A percentile compares a stretch with the other conserved stretches of the same genome.
Evolutionary conservation across 2,888 invertebrate species (phyloP).

Genomic region (Spodoptera picta): DNA sequence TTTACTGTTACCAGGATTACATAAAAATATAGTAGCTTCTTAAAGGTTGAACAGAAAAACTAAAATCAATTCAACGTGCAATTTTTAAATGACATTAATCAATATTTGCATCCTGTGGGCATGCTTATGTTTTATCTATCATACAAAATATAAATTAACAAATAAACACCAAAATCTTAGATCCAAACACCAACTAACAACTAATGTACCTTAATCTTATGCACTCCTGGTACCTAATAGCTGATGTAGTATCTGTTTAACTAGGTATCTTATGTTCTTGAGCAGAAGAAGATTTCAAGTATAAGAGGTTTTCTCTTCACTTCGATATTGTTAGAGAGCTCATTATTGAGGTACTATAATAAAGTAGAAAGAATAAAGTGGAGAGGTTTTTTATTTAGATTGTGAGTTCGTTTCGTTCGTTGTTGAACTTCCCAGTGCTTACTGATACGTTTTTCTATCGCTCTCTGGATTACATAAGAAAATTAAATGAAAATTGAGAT

Average conservation of each 20-base stretch:
- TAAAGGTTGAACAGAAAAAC: too few species aligned
- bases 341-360: conserved; percentile 18
- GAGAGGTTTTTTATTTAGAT: conserved; percentile 25
- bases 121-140: too few species aligned
- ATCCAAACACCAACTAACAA: too few species aligned
- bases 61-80: too few species aligned
- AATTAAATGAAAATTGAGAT: conserved; percentile 11
- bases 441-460: conserved; percentile 5
- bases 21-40: too few species aligned
- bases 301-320: conserved; percentile 1
- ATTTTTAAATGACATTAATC: too few species aligned
- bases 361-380: conserved; percentile 19
- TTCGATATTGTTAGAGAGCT: conserved; percentile 35
- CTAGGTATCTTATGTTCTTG: conserved; percentile 1
- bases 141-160: too few species aligned
- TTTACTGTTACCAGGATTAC: too few species aligned
- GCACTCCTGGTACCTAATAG: too few species aligned
- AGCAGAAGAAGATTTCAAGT: conserved; percentile 5
- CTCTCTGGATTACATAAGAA: conserved; percentile 8
- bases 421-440: conserved; percentile 4
- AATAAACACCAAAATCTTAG: too few species aligned
- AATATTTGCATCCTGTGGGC: too few species aligned
- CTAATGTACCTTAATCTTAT: too few species aligned
- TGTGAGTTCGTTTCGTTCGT: conserved; percentile 1
- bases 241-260: conserved; percentile 1